phyloP scores from a whole-genome alignment of 2,797 vertebrate species.

The Phoebastria nigripes region DNA sequence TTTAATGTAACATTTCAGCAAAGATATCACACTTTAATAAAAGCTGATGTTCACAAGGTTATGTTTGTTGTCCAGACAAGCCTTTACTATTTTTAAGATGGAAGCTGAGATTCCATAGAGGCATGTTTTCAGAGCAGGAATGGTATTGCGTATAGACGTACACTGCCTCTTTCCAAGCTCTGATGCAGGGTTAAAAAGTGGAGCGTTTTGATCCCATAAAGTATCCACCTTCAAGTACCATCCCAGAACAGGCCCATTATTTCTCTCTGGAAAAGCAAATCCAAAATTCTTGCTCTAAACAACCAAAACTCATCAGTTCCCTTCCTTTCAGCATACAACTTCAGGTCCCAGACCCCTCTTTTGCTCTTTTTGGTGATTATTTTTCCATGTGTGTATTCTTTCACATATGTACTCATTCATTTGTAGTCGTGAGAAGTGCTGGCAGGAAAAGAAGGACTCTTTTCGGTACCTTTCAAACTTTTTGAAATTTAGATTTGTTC shows the following conservation, averaged over 20 bases:
- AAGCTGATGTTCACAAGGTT: not conserved
- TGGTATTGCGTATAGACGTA: rapidly evolving
- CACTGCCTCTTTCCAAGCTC: not conserved
- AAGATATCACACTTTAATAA: not conserved
- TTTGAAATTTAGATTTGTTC: not conserved
- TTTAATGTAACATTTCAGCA: not conserved
- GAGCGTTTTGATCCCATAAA: not conserved
- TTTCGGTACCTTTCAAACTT: not conserved
- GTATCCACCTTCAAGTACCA: not conserved
- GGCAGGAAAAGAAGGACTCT: not conserved
- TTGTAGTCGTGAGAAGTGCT: not conserved
- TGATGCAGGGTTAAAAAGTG: not conserved
- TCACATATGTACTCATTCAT: not conserved
- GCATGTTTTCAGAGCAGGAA: not conserved
- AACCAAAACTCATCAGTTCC: not conserved
- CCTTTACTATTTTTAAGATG: not conserved
- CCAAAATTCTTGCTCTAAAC: not conserved
- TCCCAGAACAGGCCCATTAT: not conserved
- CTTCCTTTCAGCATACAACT: not conserved
- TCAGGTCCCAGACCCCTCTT: not conserved
- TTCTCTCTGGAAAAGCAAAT: not conserved
- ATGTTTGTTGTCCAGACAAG: not conserved
- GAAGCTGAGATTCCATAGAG: not conserved
- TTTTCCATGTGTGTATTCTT: not conserved
- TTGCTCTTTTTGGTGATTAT: not conserved